Base-by-base conservation (phyloP, 2,797 vertebrate species). In the Xenentodon cancila region DNA sequence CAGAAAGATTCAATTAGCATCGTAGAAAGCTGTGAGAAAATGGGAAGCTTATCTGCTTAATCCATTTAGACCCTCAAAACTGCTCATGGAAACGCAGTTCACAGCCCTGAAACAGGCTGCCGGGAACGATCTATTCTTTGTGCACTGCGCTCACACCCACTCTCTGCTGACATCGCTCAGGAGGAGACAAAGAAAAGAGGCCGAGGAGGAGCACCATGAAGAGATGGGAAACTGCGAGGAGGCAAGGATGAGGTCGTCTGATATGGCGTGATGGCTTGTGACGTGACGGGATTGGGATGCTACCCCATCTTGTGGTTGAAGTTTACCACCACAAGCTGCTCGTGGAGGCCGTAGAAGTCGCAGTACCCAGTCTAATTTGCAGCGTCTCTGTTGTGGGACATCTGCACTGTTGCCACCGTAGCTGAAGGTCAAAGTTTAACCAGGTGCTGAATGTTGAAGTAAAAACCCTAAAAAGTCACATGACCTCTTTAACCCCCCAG, bases 271-370 rank as follows among this genome's bases (percentile, higher is more conserved):
- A 16, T 5, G 52, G 8, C 2, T 22, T 17, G 11, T 30, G 53
- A 50, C 0, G 18, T 27, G 15, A 46, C 17, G 12, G 18, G 1
- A 6, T 48, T 59, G 50, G n/a, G 6, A 13, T 18, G 32, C 52
- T 44, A 58, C 57, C 0, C 83, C 85, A 73, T 50, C 87, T 77
- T 53, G 70, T 83, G 83, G 78, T 52, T 50, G 20, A 40, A 56
- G 25, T 11, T 0, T 0, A 15, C 43, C 3, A 66, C 45, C 6
- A 48, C 75, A 48, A 0, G 25, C 25, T 25, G 25, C 5, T 25
- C 5, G 25, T 25, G 25, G 25, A 25, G 5, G 5, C 25, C n/a
- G n/a, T n/a, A n/a, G n/a, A n/a, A n/a, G n/a, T n/a, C n/a, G n/a
- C n/a, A n/a, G n/a, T n/a, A n/a, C n/a, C n/a, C n/a, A n/a, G n/a